Percentiles rank a stretch among this genome's conserved stretches.
Conservation (phyloP, 2,888 invertebrate species). For the Lottia scabra region DNA sequence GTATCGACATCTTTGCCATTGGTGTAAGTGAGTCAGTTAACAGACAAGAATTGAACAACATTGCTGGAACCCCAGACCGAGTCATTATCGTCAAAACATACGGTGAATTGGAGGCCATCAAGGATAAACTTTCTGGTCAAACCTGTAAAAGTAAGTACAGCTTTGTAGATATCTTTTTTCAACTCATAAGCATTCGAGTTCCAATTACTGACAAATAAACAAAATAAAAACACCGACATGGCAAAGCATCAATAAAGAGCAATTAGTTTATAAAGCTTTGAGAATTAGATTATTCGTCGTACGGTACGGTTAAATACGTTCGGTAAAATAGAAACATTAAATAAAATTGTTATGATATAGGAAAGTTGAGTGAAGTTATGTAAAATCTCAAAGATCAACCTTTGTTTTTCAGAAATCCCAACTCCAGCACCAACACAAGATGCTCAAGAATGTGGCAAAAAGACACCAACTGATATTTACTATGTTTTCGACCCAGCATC, state of each 20-base stretch:
- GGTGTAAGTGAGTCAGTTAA: slow-evolving; percentile 25
- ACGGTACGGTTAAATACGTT: too few relatives aligned
- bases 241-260: too few relatives aligned
- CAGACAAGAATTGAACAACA: slow-evolving; percentile 25
- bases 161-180: not conserved
- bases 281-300: too few relatives aligned
- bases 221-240: too few relatives aligned
- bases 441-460: slow-evolving; percentile 16
- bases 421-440: not conserved
- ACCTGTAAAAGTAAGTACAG: slow-evolving; percentile 19
- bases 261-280: too few relatives aligned
- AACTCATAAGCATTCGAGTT: too few relatives aligned
- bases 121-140: slow-evolving; percentile 17
- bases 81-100: slow-evolving; percentile 30
- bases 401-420: not conserved
- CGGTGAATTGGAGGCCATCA: slow-evolving; percentile 27
- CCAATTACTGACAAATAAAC: too few relatives aligned
- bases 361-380: too few relatives aligned
- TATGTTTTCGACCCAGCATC: slow-evolving; percentile 30
- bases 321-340: too few relatives aligned
- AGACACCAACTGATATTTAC: slow-evolving; percentile 27
- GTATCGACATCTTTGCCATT: slow-evolving; percentile 31
- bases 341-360: too few relatives aligned
- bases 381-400: too few relatives aligned
- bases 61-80: slow-evolving; percentile 22